These are phyloP conservation scores for Anser brachyrhynchus DNA, from an alignment of 2,113 vertebrate genomes.

Conservation along the genomic window DNA sequence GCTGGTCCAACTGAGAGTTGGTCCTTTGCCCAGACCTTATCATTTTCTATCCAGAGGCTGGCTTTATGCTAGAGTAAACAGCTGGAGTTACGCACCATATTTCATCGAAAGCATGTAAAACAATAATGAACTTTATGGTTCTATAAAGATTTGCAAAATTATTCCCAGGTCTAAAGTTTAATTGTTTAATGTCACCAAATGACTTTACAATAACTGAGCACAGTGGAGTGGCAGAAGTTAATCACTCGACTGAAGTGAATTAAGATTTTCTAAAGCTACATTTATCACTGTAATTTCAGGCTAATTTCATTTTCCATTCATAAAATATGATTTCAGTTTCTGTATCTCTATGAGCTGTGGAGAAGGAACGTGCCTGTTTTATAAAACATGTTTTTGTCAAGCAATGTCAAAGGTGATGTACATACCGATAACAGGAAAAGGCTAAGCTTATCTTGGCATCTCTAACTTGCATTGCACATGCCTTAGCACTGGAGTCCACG, in stretches of 20 bases:
- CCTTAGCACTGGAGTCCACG: not conserved
- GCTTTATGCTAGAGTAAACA: constrained; percentile 61
- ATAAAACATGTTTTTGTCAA: constrained; percentile 18
- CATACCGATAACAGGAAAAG: not conserved
- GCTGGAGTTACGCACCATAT: constrained; percentile 48
- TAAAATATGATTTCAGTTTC: constrained; percentile 69
- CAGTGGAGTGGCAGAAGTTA: constrained; percentile 74
- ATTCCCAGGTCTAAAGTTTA: constrained; percentile 75
- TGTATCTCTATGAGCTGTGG: not conserved
- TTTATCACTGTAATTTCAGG: constrained; percentile 75
- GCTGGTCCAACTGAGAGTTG: constrained; percentile 32
- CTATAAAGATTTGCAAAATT: constrained; percentile 75
- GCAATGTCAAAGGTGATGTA: constrained; percentile 9
- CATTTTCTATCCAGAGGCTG: constrained; percentile 30
- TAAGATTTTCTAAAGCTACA: constrained; percentile 75
- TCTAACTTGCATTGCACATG: not conserved
- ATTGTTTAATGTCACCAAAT: constrained; percentile 77
- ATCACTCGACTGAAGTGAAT: constrained; percentile 75
- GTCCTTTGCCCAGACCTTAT: constrained; percentile 60
- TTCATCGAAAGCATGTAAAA: constrained; percentile 50
- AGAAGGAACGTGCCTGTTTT: constrained; percentile 25
- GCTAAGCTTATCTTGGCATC: not conserved
- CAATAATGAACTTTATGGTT: constrained; percentile 69
- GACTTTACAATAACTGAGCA: constrained; percentile 74
- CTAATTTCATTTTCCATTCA: constrained; percentile 71